Evolutionary conservation across 2,797 vertebrate genomes (phyloP), one percentile per base, ranked within the genome.

Genomic region (Myoxocephalus aenaeus): DNA sequence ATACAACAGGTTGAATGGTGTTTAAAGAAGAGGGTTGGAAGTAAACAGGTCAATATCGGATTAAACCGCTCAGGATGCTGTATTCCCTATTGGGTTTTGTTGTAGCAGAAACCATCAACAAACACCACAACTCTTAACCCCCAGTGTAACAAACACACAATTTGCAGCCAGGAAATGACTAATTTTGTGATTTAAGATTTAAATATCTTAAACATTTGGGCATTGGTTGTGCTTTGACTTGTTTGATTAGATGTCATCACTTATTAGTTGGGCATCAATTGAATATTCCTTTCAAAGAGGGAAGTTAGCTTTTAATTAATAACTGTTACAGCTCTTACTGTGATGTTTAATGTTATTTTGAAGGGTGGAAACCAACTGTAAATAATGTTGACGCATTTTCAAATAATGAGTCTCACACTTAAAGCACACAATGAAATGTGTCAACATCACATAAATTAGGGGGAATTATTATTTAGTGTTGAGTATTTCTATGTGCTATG

Each of bases 41-140:
- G 78, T 88, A 90, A 86, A 90, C 75, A 82, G 86, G 90, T 93
- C 90, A 70, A 94, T 93, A 93, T 82, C 73, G 79, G 88, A 91
- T 89, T 85, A 84, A 90, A 78, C 66, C 5, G 10, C 59, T 7
- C 48, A 71, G 73, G 51, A 74, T 78, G 83, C 69, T 69, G 57
- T 42, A 40, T 70, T 77, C 65, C 83, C 70, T n/a, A 10, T 50
- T 51, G 42, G 32, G 34, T 34, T 70, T 72, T 50, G 51, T 67
- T 32, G 51, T 34, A 20, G 32, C 63, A 25, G 44, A 67, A 69
- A 72, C 3, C 46, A 64, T 65, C 29, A 40, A 83, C 36, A 65
- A 44, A 22, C 65, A 73, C 18, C 25, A 62, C 8, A 67, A 27
- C 20, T 32, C 20, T 57, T 15, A 27, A 48, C 61, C 40, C 50